phyloP scores from a whole-genome alignment of 2,113 vertebrate species.

The Hemichromis elongatus region DNA sequence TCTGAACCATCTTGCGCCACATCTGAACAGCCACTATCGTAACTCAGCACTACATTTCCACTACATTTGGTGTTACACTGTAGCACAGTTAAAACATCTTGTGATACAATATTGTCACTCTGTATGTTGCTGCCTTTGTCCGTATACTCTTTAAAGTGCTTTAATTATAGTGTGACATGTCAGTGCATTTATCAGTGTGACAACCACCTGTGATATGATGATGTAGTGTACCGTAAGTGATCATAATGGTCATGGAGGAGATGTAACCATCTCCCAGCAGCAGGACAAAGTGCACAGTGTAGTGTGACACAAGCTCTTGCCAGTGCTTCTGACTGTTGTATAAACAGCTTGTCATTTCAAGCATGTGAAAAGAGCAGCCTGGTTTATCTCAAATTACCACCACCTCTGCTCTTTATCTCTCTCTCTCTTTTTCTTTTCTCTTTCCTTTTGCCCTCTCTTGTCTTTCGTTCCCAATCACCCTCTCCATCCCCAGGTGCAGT shows the following conservation, averaged over 20 bases:
- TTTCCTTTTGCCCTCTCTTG: constrained; percentile 65
- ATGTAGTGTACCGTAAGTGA: constrained; percentile 18
- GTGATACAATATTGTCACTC: constrained; percentile 53
- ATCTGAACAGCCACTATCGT: constrained; percentile 59
- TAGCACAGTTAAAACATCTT: constrained; percentile 47
- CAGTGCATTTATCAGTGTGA: constrained; percentile 26
- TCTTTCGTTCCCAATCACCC: constrained; percentile 35
- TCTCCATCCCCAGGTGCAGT: constrained; percentile 89
- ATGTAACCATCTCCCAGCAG: constrained; percentile 51
- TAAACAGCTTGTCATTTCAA: constrained; percentile 51
- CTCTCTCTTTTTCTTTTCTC: constrained; percentile 1
- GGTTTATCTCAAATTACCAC: constrained; percentile 57
- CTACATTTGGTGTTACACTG: constrained; percentile 60
- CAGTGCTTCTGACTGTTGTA: constrained; percentile 48
- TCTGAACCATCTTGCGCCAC: constrained; percentile 26
- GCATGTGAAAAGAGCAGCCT: constrained; percentile 44
- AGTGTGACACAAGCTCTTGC: constrained; percentile 49
- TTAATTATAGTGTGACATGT: constrained; percentile 29
- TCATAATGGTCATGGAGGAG: constrained; percentile 30
- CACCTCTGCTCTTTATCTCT: constrained; percentile 39
- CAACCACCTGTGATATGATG: constrained; percentile 21
- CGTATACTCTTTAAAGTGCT: constrained; percentile 17
- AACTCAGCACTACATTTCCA: constrained; percentile 48
- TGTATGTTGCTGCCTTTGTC: constrained; percentile 66
- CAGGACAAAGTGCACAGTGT: constrained; percentile 63